Evolutionary conservation across 2,113 vertebrate genomes (phyloP), one percentile per base, ranked within the genome.

Genomic region (Machaerirhynchus nigripectus): DNA sequence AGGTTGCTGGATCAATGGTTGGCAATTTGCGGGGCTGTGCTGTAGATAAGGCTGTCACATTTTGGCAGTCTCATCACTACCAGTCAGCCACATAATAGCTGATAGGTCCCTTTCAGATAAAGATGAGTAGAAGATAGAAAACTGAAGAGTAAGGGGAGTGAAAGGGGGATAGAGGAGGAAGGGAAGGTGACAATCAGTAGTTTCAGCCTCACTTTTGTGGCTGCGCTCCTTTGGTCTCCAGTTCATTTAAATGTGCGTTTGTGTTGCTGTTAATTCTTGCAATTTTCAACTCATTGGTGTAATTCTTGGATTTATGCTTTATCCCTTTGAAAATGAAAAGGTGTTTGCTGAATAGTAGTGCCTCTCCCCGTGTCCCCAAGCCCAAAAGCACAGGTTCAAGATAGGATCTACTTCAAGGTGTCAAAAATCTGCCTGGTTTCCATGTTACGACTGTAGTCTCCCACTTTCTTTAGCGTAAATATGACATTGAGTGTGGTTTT

Each of bases 1-100:
- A 77, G 93, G 17, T 42, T 94, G 88, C 93, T 88, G 95, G 96
- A 97, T 97, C 96, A 97, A 97, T 97, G 97, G 71, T 76, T 96
- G 95, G 95, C 97, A 97, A 97, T 97, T 97, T 97, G 95, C 95
- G 96, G 95, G 93, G 96, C 96, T 96, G 94, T 75, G 91, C 97
- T 96, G 95, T 31, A 97, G 97, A 97, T 97, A 97, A 97, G 97
- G 90, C 95, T 97, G 97, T 97, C 96, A 96, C 96, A 91, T 97
- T 97, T 94, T 96, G 96, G 95, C 96, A 97, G 92, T 56, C 95
- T 95, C 94, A 96, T 97, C 96, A 68, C 96, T 75, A 85, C 96
- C 95, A 97, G 95, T 93, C 97, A 96, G 93, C 86, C 96, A 96
- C 95, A 97, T 90, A 97, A 97, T 94, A 96, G 97, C 94, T 97